Base-by-base conservation (phyloP, 2,797 vertebrate species). In the Cyprinella venusta region DNA sequence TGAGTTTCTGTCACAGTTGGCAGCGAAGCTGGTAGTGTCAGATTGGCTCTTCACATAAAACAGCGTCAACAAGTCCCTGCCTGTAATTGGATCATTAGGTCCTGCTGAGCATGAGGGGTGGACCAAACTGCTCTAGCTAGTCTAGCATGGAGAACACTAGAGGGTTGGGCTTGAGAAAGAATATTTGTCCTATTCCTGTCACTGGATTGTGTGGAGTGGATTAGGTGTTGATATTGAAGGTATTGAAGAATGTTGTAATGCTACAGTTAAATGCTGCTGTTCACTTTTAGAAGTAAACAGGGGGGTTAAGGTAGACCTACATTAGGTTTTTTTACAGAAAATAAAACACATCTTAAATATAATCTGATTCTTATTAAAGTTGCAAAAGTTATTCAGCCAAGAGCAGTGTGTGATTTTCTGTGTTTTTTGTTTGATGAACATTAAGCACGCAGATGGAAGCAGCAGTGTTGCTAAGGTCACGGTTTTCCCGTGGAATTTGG, bases 71-170 rank as follows among this genome's bases (percentile, higher is more conserved):
- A 94, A 90, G 92, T 93, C 89, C 87, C 88, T 82, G 89, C 90
- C 90, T 94, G 94, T 94, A 94, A 94, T 93, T 93, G 93, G 90
- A 93, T 94, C 91, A 94, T 94, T 92, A 92, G 81, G 83, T 88
- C 88, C 90, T 87, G 84, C 90, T 82, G 81, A 91, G 82, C 63
- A 88, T 85, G 88, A 87, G 80, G 84, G 79, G 81, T 81, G 86
- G 87, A 88, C 90, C 86, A 87, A 76, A 89, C 89, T 86, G 89
- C 85, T 88, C 85, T 86, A 79, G 52, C 82, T 72, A 74, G 65
- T 85, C 86, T 1, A 50, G 79, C 71, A 88, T 90, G 84, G 85
- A 87, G 87, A 89, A 90, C 90, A 89, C 84, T 88, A 26, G 40
- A 89, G 79, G 80, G 83, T 75, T 89, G 87, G 79, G 83, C 88